Evolutionary conservation across 1,140 invertebrate species (phyloP), one percentile per base, ranked within the genome.

Genomic region (Coboldia fuscipes): DNA sequence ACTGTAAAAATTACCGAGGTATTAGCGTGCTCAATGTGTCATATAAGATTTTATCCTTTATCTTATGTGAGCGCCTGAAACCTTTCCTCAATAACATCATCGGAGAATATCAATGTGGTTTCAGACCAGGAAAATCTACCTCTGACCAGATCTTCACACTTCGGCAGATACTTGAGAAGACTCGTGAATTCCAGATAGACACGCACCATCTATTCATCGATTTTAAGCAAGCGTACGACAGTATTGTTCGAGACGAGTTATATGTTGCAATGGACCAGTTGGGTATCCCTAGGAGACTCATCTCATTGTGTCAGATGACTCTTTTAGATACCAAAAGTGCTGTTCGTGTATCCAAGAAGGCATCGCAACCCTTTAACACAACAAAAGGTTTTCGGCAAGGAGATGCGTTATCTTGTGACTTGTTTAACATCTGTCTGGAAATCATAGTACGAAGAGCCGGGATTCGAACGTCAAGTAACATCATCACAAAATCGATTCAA

Each of bases 1-100:
- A 44, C 16, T 39, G 36, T 19, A 32, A 34, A 6, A 47, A 45
- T 30, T 50, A 50, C 28, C 35, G 46, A 30, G 43, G 45, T 10
- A 43, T 44, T 19, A 38, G 40, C 4, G 27, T 42, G 12, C 23
- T 45, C 10, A 32, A 32, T 13, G 20, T 21, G 9, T 16, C 8
- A 7, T 20, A 21, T 20, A 32, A 32, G 12, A 20, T 30, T 15
- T 9, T 30, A 12, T 30, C 28, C 15, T 8, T 8, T 16, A 16
- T 30, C 3, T 4, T 15, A 16, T 30, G 28, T 16, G 22, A 21
- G 24, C 18, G 37, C 18, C 13, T 42, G 13, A 36, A 33, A 15
- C 9, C n/a, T 3, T 26, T 35, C 17, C 13, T 18, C 16, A 36
- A 42, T 26, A 27, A 32, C 2, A 35, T 42, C 17, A 21, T 42